Conservation (phyloP, 2,888 invertebrate species). For the Alsophila aescularia region DNA sequence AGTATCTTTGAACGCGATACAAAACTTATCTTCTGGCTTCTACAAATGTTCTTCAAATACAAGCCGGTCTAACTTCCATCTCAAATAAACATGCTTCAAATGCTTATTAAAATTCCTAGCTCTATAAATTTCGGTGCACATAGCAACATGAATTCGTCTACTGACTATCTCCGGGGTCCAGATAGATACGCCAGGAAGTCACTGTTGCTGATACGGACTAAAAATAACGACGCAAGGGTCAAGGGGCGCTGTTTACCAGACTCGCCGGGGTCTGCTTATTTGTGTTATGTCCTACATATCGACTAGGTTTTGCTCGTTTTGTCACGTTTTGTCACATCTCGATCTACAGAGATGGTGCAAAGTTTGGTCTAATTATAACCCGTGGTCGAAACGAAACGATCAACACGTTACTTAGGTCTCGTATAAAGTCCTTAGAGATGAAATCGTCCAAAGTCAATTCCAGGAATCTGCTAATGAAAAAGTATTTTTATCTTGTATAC, state of each 20-base stretch:
- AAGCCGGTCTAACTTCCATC: no score
- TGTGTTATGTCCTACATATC: slow-evolving; percentile 41
- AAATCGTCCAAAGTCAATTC: no score
- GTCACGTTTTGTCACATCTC: not conserved
- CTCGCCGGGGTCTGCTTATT: slow-evolving; percentile 32
- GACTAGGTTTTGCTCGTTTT: slow-evolving; percentile 38
- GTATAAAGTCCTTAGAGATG: no score
- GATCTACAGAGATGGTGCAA: no score
- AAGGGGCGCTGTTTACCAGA: slow-evolving; percentile 53
- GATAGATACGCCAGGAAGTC: slow-evolving; percentile 35
- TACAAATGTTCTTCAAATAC: no score
- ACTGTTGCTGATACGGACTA: slow-evolving; percentile 44
- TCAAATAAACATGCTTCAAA: not conserved
- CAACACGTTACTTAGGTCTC: no score
- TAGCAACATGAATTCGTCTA: slow-evolving; percentile 55
- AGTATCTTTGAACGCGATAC: no score
- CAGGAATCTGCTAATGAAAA: no score
- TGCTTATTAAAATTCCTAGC: slow-evolving; percentile 16
- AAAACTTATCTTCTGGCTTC: no score
- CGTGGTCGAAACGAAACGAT: no score
- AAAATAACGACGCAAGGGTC: slow-evolving; percentile 55
- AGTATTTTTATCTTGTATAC: no score
- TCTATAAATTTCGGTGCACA: slow-evolving; percentile 49
- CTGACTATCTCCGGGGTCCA: slow-evolving; percentile 9
- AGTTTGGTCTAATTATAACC: no score